These are phyloP conservation scores for Synergus umbraculus DNA, from an alignment of 2,888 invertebrate species.

Conservation along the genomic window DNA sequence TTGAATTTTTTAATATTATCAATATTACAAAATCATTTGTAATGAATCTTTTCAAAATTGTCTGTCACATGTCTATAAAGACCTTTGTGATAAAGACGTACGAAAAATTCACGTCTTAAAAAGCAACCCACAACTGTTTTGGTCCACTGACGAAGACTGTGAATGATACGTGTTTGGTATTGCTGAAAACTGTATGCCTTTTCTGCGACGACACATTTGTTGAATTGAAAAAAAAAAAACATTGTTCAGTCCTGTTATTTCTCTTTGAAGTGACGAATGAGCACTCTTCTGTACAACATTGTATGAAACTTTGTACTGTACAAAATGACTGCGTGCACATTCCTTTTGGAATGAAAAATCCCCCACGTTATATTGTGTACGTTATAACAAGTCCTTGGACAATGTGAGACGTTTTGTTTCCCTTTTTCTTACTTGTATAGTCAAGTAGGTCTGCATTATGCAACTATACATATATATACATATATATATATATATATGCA, in stretches of 20 bases:
- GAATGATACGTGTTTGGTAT: conserved; percentile 60
- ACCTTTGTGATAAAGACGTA: background rate
- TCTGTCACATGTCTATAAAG: background rate
- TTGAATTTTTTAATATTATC: background rate
- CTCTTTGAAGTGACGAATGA: conserved; percentile 23
- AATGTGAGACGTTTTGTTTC: conserved; percentile 44
- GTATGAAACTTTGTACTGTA: conserved; percentile 8
- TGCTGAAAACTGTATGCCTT: conserved; percentile 47
- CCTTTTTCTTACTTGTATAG: conserved; percentile 51
- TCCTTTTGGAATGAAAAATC: conserved; percentile 7
- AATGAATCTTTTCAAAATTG: background rate
- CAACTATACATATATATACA: conserved; percentile 55
- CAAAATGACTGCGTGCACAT: conserved; percentile 7
- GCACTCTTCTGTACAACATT: conserved; percentile 25
- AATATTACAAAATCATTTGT: background rate
- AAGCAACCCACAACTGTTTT: conserved; percentile 58
- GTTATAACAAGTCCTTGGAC: conserved; percentile 19
- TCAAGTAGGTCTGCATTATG: conserved; percentile 64
- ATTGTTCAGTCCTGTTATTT: conserved; percentile 4
- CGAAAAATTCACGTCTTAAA: background rate
- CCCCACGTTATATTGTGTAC: conserved; percentile 1
- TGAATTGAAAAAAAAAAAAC: conserved; percentile 27
- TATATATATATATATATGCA: conserved; percentile 47
- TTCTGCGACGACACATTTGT: conserved; percentile 29
- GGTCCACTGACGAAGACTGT: conserved; percentile 62